Percentiles rank a stretch among this genome's conserved stretches.
phyloP scores from a whole-genome alignment of 2,888 invertebrate genomes.

The Herminia tarsipennalis region DNA sequence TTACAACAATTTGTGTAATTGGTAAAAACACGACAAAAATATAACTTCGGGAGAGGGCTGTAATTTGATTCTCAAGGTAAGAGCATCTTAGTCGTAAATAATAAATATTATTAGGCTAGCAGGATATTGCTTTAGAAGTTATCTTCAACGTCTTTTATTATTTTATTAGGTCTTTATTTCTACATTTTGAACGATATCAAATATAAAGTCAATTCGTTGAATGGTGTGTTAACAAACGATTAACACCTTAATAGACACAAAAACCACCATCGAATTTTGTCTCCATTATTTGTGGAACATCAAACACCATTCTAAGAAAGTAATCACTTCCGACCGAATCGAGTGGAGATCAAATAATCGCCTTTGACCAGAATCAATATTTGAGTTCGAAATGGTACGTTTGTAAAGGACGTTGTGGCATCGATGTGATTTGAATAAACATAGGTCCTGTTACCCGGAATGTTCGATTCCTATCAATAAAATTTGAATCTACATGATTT shows the following conservation, averaged over 20 bases:
- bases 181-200: too few species aligned
- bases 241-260: conserved; percentile 17
- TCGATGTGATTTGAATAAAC: conserved; percentile 71
- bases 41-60: too few species aligned
- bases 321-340: conserved; percentile 55
- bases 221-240: conserved; percentile 1
- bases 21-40: neutral
- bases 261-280: conserved; percentile 24
- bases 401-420: conserved; percentile 51
- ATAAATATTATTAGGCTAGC: too few species aligned
- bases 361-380: conserved; percentile 68
- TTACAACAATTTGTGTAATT: conserved; percentile 13
- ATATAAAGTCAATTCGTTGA: too few species aligned
- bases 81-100: too few species aligned
- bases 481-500: conserved; percentile 48
- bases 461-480: conserved; percentile 44
- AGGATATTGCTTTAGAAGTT: too few species aligned
- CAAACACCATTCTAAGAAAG: conserved; percentile 61
- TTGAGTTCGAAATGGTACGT: conserved; percentile 57
- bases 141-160: too few species aligned
- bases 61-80: too few species aligned
- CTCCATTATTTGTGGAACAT: conserved; percentile 36
- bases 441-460: conserved; percentile 48
- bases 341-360: conserved; percentile 70
- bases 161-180: too few species aligned